A percentile compares a stretch with the other conserved stretches of the same genome.
Conservation (phyloP, 2,888 invertebrate genomes). For the Anorthoa munda region DNA sequence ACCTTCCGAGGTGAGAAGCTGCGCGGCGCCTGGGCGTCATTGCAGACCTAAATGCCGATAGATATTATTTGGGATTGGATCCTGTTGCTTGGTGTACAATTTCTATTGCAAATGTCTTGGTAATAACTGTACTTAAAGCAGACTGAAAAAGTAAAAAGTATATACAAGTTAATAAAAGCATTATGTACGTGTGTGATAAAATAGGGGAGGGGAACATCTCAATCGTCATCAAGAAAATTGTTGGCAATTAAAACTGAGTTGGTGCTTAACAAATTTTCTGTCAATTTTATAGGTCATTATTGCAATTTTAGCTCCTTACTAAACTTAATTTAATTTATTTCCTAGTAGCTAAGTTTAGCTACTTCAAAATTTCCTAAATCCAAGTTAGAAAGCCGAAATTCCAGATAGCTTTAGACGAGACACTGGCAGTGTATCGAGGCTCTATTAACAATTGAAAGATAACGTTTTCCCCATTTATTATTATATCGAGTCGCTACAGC, state of each 20-base stretch:
- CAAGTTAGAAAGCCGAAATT: conserved; percentile 39
- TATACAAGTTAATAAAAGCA: too few relatives aligned
- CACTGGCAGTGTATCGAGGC: conserved; percentile 30
- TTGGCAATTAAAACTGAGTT: not conserved
- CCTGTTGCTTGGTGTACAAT: conserved; percentile 27
- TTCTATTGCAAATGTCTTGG: not conserved
- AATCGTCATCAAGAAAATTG: too few relatives aligned
- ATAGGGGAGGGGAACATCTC: too few relatives aligned
- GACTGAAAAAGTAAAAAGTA: too few relatives aligned
- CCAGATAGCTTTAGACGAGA: conserved; percentile 8
- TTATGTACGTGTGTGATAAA: too few relatives aligned
- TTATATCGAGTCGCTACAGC: conserved; percentile 37
- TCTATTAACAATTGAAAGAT: conserved; percentile 59
- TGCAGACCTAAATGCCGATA: conserved; percentile 65
- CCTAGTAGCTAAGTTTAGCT: not conserved
- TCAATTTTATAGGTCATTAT: not conserved
- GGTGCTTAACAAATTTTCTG: not conserved
- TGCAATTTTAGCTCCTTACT: too few relatives aligned
- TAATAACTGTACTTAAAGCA: not conserved
- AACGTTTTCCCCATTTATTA: conserved; percentile 53
- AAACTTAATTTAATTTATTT: too few relatives aligned
- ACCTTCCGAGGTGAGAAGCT: conserved; percentile 77
- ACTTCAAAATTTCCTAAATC: conserved; percentile 36
- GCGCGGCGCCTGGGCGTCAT: conserved; percentile 68
- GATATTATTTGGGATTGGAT: conserved; percentile 48